Evolutionary conservation across 2,888 invertebrate genomes (phyloP), one percentile per base, ranked within the genome.

Genomic region (Lasioglossum leucozonium): DNA sequence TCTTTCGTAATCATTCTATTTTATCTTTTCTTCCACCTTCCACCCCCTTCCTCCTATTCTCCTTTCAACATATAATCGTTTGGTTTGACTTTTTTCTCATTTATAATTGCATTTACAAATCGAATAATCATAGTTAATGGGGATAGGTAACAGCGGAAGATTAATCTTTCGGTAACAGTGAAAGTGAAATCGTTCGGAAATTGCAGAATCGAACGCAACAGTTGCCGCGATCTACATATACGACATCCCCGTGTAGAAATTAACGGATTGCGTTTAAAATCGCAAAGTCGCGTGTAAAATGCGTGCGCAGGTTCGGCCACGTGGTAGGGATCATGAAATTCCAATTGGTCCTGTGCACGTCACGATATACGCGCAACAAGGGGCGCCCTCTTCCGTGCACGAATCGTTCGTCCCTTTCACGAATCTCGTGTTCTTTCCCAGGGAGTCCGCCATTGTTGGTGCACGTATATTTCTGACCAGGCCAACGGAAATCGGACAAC

Each of bases 381-480:
- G 47, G 71, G 88, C 87, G 89, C 90, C 91, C 91, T 90, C 93
- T 91, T 75, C 72, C 84, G 88, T 83, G 71, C 69, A 76, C 58
- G 84, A 77, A 81, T 84, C 79, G 72, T 85, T 82, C 78, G 77
- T 67, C 77, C 87, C 81, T 84, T 77, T 85, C 87, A 88, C 91
- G 81, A 85, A 89, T 91, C 86, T 89, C 91, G 92, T 90, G 93
- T 93, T 93, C 97, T 98, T 98, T 98, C 96, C 96, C 96, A 97
- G 96, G 96, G 96, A 97, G 97, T 97, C 97, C 98, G 98, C 98
- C 98, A 97, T 97, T 96, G 96, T 96, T 97, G 97, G 97, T 97
- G 97, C 97, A 97, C 94, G 95, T 97, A 96, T 97, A 97, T 96
- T 96, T 97, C 96, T 96, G 96, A 96, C 96, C 96, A 96, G 96